Evolutionary conservation across 2,888 invertebrate species (phyloP).

Genomic region (Xylocampa areola): DNA sequence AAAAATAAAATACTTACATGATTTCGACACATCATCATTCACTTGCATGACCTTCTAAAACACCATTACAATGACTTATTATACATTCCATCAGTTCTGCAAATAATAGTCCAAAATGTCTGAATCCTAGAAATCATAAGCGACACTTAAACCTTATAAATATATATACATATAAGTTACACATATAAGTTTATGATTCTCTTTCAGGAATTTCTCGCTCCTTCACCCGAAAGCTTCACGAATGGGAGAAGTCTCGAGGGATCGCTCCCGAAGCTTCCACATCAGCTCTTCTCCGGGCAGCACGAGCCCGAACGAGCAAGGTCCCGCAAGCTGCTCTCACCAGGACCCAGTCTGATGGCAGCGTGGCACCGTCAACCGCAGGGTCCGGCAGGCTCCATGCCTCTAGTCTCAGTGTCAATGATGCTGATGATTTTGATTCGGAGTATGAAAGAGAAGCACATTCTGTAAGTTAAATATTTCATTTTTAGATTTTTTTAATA

Average conservation of each 20-base stretch:
- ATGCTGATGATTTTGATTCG: conserved; percentile 91
- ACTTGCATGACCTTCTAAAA: too few species aligned
- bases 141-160: too few species aligned
- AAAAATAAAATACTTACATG: too few species aligned
- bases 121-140: too few species aligned
- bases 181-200: not conserved
- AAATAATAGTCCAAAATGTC: too few species aligned
- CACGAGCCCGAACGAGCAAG: conserved; percentile 72
- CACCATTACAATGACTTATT: too few species aligned
- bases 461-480: conserved; percentile 79
- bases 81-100: too few species aligned
- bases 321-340: conserved; percentile 85
- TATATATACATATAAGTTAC: too few species aligned
- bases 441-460: conserved; percentile 87
- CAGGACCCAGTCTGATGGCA: conserved; percentile 94
- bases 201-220: conserved; percentile 93
- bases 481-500: too few species aligned
- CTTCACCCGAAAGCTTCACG: conserved; percentile 96
- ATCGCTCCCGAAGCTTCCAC: conserved; percentile 96
- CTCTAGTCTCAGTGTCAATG: conserved; percentile 93
- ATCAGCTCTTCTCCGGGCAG: conserved; percentile 92
- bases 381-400: conserved; percentile 91
- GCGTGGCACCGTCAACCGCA: conserved; percentile 90
- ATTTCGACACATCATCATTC: too few species aligned
- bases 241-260: conserved; percentile 97